A percentile compares a stretch with the other conserved stretches of the same genome.
Evolutionary conservation across 2,888 invertebrate genomes (phyloP).

Genomic region (Incurvaria masculella): DNA sequence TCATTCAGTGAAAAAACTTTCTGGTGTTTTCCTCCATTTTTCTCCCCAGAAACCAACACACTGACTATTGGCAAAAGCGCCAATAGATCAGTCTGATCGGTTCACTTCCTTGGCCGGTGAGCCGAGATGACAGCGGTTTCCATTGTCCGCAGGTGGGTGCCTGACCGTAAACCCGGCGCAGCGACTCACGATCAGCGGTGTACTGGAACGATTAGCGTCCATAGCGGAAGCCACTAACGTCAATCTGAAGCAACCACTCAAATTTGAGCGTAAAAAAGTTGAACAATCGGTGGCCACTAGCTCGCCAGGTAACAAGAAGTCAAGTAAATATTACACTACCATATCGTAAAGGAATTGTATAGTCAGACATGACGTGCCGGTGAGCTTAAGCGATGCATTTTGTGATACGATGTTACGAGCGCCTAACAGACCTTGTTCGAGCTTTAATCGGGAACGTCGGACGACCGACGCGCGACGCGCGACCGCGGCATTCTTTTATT

Average conservation of each 20-base stretch:
- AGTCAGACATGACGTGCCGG: conserved; percentile 20
- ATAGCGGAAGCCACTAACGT: conserved; percentile 84
- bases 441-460: neutral
- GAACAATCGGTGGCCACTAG: conserved; percentile 61
- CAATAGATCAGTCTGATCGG: no score
- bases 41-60: no score
- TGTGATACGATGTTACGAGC: conserved; percentile 22
- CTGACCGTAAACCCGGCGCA: conserved; percentile 79
- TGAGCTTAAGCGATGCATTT: conserved; percentile 12
- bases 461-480: neutral
- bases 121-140: no score
- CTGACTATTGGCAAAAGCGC: no score
- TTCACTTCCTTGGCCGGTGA: no score
- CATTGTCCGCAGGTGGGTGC: conserved; percentile 66
- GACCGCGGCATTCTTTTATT: neutral
- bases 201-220: conserved; percentile 84
- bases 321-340: conserved; percentile 61
- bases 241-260: conserved; percentile 76
- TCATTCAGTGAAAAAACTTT: no score
- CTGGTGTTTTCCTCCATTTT: no score
- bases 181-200: conserved; percentile 72
- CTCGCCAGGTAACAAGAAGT: conserved; percentile 61
- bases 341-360: conserved; percentile 39
- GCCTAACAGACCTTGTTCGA: conserved; percentile 13
- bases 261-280: conserved; percentile 63